Conservation (phyloP, 2,797 vertebrate genomes). For the Mergus octosetaceus region DNA sequence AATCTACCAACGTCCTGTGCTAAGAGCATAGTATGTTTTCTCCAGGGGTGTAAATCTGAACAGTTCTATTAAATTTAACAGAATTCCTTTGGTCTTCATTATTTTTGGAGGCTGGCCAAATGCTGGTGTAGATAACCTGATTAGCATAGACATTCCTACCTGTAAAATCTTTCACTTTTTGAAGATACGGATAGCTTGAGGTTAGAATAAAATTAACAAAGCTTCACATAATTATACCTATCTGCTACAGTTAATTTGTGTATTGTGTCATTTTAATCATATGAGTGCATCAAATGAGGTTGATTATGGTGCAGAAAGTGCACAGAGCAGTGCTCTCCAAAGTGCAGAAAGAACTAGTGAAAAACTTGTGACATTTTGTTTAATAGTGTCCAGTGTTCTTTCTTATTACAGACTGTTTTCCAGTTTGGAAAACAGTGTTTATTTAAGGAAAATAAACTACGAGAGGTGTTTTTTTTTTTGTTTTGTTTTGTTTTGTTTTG, state of each 20-base stretch:
- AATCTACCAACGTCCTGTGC: not conserved
- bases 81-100: not conserved
- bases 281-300: not conserved
- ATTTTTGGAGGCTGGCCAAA: not conserved
- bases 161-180: not conserved
- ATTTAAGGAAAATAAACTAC: not conserved
- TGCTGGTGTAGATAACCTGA: not conserved
- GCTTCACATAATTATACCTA: not conserved
- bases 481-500: not conserved
- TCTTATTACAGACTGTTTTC: not conserved
- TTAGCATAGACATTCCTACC: not conserved
- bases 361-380: not conserved
- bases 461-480: not conserved
- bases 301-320: not conserved
- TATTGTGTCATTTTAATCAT: not conserved
- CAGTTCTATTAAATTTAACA: not conserved
- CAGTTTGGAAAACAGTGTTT: not conserved
- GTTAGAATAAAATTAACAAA: not conserved
- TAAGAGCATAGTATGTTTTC: not conserved
- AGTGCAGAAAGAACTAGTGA: not conserved
- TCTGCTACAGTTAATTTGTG: not conserved
- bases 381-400: not conserved
- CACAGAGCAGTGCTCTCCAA: not conserved
- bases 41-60: not conserved
- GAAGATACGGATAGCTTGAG: not conserved